These are phyloP conservation scores for Bambusicola thoracicus DNA, from an alignment of 2,113 vertebrate species.

Conservation along the genomic window DNA sequence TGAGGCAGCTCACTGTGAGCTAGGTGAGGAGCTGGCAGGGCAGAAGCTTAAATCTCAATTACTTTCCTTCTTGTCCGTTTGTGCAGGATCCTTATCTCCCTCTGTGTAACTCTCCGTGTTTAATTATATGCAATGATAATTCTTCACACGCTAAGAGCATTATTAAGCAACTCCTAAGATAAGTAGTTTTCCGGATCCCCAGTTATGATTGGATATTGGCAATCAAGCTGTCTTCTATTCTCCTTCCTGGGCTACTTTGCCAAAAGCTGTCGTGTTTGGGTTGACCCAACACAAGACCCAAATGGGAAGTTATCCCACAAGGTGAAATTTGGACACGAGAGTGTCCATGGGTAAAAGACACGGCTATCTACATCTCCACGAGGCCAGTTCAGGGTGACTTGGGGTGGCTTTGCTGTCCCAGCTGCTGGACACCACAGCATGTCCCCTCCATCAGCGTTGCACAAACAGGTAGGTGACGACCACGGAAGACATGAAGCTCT, in stretches of 20 bases:
- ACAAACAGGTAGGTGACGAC: accelerated
- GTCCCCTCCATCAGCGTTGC: background rate
- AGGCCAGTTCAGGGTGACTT: background rate
- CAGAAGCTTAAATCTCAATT: constrained; percentile 42
- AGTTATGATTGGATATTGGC: constrained; percentile 27
- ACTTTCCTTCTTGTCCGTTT: constrained; percentile 15
- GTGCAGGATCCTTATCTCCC: constrained; percentile 49
- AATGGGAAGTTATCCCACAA: background rate
- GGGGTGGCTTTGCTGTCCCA: background rate
- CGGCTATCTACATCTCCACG: background rate
- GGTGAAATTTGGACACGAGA: background rate
- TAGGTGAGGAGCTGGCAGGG: constrained; percentile 35
- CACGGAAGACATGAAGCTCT: accelerated
- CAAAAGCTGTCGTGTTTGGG: background rate
- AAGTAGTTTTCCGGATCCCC: constrained; percentile 32
- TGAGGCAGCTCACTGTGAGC: constrained; percentile 12
- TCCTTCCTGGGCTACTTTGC: background rate
- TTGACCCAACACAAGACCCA: background rate
- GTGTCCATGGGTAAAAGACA: background rate
- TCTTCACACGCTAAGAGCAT: background rate
- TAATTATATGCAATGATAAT: background rate
- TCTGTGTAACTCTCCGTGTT: background rate
- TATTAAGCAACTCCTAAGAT: constrained; percentile 27
- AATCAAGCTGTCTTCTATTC: constrained; percentile 40
- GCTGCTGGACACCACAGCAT: background rate